Evolutionary conservation across 2,888 invertebrate genomes (phyloP), one percentile per base, ranked within the genome.

Genomic region (Caenorhabditis sp.): DNA sequence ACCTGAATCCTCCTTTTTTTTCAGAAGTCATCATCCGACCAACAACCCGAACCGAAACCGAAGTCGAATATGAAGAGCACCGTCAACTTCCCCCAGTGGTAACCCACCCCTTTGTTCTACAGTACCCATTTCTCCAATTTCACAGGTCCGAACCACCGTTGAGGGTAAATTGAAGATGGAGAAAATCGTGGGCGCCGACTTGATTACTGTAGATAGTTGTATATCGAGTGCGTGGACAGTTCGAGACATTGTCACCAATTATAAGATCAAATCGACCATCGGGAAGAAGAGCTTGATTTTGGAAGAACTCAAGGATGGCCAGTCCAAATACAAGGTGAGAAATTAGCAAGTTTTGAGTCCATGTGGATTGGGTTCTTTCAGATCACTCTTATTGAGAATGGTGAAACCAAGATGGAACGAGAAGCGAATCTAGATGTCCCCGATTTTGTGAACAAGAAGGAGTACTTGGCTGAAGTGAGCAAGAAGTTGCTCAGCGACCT

Each of bases 101-200:
- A 63, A n/a, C n/a, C n/a, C n/a, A n/a, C n/a, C n/a, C n/a, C n/a
- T n/a, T 43, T 26, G 23, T 0, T 10, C 36, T 3, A 36, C 17
- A 17, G 23, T 14, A 27, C 7, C 7, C 14, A 53, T 25, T 21
- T 53, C 1, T 8, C 1, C 8, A 14, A 26, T n/a, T 61, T 52
- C 68, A 54, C 53, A 76, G 63, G 82, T 86, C 49, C 79, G 85
- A 43, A 86, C 86, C n/a, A 86, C 86, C 14, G 86, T 86, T 8
- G 86, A 86, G 67, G 85, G 86, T 66, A 84, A 84, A 64, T 69
- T 86, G 61, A 78, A 81, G 58, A 87, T 87, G 84, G 85, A 86
- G 63, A 86, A 86, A 65, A 82, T 84, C 25, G 83, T 83, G 17
- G 83, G 83, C 26, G 82, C 83, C 23, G 82, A 83, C 59, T 59